Evolutionary conservation across 2,797 vertebrate species (phyloP).

Genomic region (Molossus molossus): DNA sequence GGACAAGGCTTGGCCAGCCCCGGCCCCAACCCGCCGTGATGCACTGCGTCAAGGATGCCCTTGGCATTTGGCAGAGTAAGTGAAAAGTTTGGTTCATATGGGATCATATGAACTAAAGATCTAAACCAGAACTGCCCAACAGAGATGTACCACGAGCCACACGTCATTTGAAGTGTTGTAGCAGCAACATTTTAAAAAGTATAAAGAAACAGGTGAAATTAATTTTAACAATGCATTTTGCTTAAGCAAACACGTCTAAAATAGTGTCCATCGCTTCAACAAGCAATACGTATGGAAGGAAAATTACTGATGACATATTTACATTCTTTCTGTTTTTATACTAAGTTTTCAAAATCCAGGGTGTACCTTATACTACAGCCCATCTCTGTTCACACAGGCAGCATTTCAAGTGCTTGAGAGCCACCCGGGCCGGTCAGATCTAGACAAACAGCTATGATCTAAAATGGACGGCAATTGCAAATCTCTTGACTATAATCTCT

Average conservation of each 20-base stretch:
- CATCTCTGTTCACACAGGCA: not conserved
- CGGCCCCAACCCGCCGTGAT: not conserved
- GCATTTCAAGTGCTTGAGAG: not conserved
- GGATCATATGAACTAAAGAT: not conserved
- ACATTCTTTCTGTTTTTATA: not conserved
- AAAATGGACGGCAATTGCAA: not conserved
- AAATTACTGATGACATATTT: not conserved
- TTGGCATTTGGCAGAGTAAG: not conserved
- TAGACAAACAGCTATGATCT: not conserved
- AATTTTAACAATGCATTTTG: not conserved
- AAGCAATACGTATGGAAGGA: not conserved
- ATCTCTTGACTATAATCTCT: not conserved
- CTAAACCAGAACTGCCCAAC: not conserved
- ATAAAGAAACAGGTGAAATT: not conserved
- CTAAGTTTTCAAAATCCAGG: not conserved
- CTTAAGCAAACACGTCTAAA: not conserved
- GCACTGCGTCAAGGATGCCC: not conserved
- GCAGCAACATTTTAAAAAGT: not conserved
- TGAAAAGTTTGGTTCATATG: not conserved
- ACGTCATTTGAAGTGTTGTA: not conserved
- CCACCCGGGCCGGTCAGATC: not conserved
- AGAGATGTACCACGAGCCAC: not conserved
- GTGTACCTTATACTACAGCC: not conserved
- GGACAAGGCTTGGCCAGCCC: not conserved
- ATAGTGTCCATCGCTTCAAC: not conserved